Conservation (phyloP, 2,888 invertebrate species). For the Caenorhabditis parvicauda region DNA sequence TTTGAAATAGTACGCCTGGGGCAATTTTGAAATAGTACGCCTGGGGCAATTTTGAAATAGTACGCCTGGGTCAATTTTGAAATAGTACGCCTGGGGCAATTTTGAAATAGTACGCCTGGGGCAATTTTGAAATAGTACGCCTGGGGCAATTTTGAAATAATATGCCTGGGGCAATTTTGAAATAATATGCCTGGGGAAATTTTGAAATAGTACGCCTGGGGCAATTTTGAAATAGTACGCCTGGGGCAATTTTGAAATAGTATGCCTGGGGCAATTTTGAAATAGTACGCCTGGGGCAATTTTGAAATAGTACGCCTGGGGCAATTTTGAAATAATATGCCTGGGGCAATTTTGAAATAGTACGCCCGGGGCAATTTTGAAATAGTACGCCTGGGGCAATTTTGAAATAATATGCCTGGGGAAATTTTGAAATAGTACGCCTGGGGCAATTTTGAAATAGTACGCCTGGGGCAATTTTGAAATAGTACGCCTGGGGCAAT, state of each 20-base stretch:
- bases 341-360: neutral
- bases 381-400: neutral
- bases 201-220: neutral
- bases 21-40: neutral
- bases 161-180: too few species aligned
- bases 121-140: too few species aligned
- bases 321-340: too few species aligned
- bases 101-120: too few species aligned
- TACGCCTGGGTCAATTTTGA: slow-evolving; percentile 6
- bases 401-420: too few species aligned
- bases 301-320: too few species aligned
- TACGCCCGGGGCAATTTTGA: neutral
- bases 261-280: slow-evolving; percentile 6
- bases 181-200: neutral
- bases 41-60: slow-evolving; percentile 16
- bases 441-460: neutral
- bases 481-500: too few species aligned
- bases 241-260: slow-evolving; percentile 16
- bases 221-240: neutral
- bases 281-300: neutral
- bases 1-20: neutral
- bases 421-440: slow-evolving; percentile 19
- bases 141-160: too few species aligned
- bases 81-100: neutral
- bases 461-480: neutral